A percentile compares a stretch with the other conserved stretches of the same genome.
Conservation (phyloP, 92 coral and sea anemone genomes). For the Umimayanthus kanabou region DNA sequence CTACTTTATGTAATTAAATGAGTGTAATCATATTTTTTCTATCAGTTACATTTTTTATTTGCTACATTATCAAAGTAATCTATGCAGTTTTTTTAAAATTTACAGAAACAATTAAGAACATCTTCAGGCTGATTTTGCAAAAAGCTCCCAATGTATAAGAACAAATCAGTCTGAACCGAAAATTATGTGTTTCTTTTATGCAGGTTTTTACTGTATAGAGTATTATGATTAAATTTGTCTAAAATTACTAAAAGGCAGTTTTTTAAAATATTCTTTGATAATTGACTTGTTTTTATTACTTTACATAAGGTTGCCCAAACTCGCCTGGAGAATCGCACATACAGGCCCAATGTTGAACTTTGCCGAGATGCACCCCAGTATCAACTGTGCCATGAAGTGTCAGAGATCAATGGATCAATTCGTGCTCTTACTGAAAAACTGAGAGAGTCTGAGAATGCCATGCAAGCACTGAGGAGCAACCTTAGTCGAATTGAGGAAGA, state of each 20-base stretch:
- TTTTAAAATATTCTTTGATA: neutral
- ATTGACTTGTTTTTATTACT: neutral
- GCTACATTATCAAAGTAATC: too few relatives aligned
- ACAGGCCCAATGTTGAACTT: conserved; percentile 86
- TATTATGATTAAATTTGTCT: too few relatives aligned
- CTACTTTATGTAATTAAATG: too few relatives aligned
- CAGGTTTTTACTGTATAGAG: too few relatives aligned
- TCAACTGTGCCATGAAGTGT: conserved; percentile 96
- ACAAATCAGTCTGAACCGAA: too few relatives aligned
- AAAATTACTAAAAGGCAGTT: neutral
- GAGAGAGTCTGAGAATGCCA: conserved; percentile 90
- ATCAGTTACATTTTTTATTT: too few relatives aligned
- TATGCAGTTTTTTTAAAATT: too few relatives aligned
- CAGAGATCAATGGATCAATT: conserved; percentile 91
- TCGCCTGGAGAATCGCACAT: conserved; percentile 98
- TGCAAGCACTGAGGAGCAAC: conserved; percentile 87
- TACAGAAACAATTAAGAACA: too few relatives aligned
- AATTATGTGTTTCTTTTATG: too few relatives aligned
- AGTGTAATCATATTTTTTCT: too few relatives aligned
- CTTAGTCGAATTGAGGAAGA: conserved; percentile 90
- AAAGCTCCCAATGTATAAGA: too few relatives aligned
- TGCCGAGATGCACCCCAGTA: conserved; percentile 95
- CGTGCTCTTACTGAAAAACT: conserved; percentile 92
- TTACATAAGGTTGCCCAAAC: conserved; percentile 91
- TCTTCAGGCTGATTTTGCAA: too few relatives aligned